These are phyloP conservation scores for Hyles lineata DNA, from an alignment of 2,888 invertebrate species.

Conservation along the genomic window DNA sequence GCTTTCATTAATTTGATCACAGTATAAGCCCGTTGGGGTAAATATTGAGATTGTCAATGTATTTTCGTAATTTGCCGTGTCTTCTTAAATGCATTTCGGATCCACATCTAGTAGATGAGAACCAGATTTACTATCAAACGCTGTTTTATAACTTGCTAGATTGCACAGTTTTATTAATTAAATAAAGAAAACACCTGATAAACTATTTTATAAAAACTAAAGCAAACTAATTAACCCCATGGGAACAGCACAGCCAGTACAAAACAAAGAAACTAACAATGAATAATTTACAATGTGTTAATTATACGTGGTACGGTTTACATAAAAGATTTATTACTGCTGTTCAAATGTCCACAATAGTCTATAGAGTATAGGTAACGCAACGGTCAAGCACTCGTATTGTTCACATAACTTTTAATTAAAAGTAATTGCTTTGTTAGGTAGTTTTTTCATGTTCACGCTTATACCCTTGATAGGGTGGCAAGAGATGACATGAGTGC, in stretches of 20 bases:
- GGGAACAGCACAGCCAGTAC: not conserved
- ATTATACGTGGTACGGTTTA: slow-evolving; percentile 7
- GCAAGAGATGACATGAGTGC: no score
- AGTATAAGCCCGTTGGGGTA: no score
- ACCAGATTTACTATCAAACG: no score
- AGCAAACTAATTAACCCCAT: not conserved
- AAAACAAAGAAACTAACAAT: not conserved
- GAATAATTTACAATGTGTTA: slow-evolving; percentile 11
- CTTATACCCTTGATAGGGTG: no score
- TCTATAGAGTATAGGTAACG: not conserved
- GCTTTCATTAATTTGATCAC: no score
- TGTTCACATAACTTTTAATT: not conserved
- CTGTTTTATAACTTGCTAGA: no score
- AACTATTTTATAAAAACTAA: not conserved
- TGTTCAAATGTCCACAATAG: slow-evolving; percentile 4
- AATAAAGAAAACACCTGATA: no score
- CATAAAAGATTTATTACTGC: slow-evolving; percentile 19
- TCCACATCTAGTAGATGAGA: no score
- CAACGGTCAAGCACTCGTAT: not conserved
- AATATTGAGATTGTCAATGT: no score
- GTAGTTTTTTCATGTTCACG: not conserved
- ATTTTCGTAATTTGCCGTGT: no score
- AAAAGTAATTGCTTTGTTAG: not conserved
- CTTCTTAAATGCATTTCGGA: no score
- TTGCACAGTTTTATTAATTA: no score